Percentiles rank a stretch among this genome's conserved stretches.
phyloP scores from a whole-genome alignment of 2,888 invertebrate genomes.

The Yponomeuta sedellus region DNA sequence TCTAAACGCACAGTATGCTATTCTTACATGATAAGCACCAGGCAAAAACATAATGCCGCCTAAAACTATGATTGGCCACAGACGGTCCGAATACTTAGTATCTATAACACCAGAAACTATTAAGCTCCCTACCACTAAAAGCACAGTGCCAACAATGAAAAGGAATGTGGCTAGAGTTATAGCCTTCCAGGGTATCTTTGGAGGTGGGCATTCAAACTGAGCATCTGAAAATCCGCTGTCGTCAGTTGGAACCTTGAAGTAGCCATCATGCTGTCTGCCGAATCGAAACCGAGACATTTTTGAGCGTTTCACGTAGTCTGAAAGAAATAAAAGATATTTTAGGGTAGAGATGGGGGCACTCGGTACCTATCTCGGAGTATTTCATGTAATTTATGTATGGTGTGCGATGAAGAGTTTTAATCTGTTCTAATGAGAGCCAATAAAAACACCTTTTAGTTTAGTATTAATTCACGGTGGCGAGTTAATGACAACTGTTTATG shows the following conservation, averaged over 20 bases:
- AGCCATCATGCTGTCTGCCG: constrained; percentile 77
- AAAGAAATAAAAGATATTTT: constrained; percentile 10
- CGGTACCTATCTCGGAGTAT: not conserved
- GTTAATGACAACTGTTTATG: not conserved
- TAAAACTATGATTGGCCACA: constrained; percentile 92
- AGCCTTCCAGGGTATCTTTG: constrained; percentile 90
- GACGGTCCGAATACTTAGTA: constrained; percentile 89
- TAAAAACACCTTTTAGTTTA: not conserved
- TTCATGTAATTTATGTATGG: not conserved
- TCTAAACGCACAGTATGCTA: constrained; percentile 90
- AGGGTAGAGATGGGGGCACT: not conserved
- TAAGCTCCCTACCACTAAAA: constrained; percentile 86
- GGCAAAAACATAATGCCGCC: constrained; percentile 94
- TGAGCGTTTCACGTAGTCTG: constrained; percentile 27
- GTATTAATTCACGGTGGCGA: not conserved
- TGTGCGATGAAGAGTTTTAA: not conserved
- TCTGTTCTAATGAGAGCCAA: not conserved
- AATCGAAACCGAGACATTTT: constrained; percentile 79
- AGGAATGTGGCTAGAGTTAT: constrained; percentile 85
- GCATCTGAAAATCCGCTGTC: constrained; percentile 83
- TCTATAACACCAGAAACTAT: constrained; percentile 89
- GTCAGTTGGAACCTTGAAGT: constrained; percentile 73
- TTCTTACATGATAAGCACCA: constrained; percentile 92
- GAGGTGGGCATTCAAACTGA: constrained; percentile 80
- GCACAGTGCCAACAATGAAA: constrained; percentile 84